These are phyloP conservation scores for Sebastes wilsoni DNA, from an alignment of 2,797 vertebrate species.

Conservation along the genomic window DNA sequence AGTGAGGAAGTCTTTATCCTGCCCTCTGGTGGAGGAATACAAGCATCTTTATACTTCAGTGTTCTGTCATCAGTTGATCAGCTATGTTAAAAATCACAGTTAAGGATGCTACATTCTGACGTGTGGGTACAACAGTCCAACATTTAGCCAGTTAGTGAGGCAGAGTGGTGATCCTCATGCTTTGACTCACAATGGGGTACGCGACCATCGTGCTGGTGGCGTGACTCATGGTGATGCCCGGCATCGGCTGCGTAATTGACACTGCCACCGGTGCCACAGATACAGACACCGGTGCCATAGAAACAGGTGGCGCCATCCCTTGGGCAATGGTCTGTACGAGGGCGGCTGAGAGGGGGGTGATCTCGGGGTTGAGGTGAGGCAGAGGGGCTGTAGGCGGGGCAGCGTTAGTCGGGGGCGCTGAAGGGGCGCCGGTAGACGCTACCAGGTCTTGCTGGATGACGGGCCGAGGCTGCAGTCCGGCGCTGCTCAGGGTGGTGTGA, in stretches of 20 bases:
- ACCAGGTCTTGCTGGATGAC: slow-evolving; percentile 95
- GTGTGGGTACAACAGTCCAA: background rate
- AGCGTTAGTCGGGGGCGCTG: slow-evolving; percentile 86
- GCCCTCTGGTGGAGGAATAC: slow-evolving; percentile 33
- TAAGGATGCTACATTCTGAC: slow-evolving; percentile 7
- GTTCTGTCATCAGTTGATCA: background rate
- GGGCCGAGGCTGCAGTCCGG: slow-evolving; percentile 91
- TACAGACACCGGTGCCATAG: slow-evolving; percentile 94
- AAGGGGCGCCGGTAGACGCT: slow-evolving; percentile 85
- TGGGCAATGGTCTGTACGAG: slow-evolving; percentile 96
- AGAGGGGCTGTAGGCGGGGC: slow-evolving; percentile 86
- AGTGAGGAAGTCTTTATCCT: background rate
- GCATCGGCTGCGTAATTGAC: slow-evolving; percentile 92
- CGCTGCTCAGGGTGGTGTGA: slow-evolving; percentile 97
- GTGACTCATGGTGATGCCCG: slow-evolving; percentile 97
- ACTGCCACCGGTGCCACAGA: slow-evolving; percentile 96
- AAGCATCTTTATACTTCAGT: background rate
- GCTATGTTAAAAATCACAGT: slow-evolving; percentile 10
- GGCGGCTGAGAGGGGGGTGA: slow-evolving; percentile 92
- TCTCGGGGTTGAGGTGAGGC: slow-evolving; percentile 93
- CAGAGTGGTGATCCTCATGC: slow-evolving; percentile 97
- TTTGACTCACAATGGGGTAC: slow-evolving; percentile 96
- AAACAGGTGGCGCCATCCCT: slow-evolving; percentile 94
- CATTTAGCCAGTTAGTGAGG: slow-evolving; percentile 84
- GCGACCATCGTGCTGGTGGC: slow-evolving; percentile 96